Evolutionary conservation across 2,113 vertebrate genomes (phyloP).

Genomic region (Misgurnus mizolepis): DNA sequence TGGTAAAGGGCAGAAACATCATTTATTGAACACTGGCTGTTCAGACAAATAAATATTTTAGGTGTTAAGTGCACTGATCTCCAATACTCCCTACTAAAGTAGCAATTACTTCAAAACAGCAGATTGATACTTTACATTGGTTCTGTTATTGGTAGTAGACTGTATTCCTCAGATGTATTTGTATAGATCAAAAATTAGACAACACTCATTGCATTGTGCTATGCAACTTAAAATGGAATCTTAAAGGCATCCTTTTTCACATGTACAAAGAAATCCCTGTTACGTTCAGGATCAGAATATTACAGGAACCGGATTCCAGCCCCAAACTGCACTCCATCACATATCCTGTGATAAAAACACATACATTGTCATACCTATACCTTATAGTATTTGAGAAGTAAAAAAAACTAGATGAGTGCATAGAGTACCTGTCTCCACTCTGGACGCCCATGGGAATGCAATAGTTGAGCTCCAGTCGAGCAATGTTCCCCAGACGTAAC

Average conservation of each 20-base stretch:
- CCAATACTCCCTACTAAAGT: slow-evolving; percentile 5
- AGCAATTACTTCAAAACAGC: slow-evolving; percentile 3
- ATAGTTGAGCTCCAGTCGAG: slow-evolving; percentile 94
- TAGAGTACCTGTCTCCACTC: slow-evolving; percentile 86
- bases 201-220: slow-evolving; percentile 7
- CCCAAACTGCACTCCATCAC: slow-evolving; percentile 95
- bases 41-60: slow-evolving; percentile 52
- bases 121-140: not conserved
- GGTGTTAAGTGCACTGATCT: slow-evolving; percentile 37
- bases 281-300: slow-evolving; percentile 40
- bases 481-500: slow-evolving; percentile 93
- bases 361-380: not conserved
- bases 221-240: slow-evolving; percentile 20
- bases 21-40: slow-evolving; percentile 43
- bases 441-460: slow-evolving; percentile 98
- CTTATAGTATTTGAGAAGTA: not conserved
- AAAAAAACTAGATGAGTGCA: no score
- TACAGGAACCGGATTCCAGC: slow-evolving; percentile 95
- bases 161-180: slow-evolving; percentile 4
- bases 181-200: not conserved
- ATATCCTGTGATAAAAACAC: slow-evolving; percentile 77
- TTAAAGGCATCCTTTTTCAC: slow-evolving; percentile 13
- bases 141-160: slow-evolving; percentile 15
- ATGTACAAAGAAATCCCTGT: slow-evolving; percentile 29
- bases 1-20: slow-evolving; percentile 20